Conservation (phyloP, 2,113 vertebrate genomes). For the Clarias macrocephalus region DNA sequence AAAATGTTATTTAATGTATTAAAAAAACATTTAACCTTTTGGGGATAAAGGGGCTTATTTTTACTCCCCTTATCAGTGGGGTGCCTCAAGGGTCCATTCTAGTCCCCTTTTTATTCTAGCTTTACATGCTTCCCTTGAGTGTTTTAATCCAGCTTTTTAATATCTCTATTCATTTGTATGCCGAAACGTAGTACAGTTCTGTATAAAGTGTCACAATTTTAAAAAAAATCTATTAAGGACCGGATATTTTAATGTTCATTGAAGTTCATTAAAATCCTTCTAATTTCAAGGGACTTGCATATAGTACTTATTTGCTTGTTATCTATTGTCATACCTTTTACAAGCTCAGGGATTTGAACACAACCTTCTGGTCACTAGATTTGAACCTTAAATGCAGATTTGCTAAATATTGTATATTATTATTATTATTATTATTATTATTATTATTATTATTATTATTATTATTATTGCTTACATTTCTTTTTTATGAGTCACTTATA, state of each 20-base stretch:
- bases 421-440: too few species aligned
- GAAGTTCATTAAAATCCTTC: neutral
- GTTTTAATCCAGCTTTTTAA: neutral
- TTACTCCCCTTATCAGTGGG: neutral
- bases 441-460: too few species aligned
- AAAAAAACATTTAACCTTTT: neutral
- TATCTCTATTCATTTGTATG: neutral
- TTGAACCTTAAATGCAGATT: neutral
- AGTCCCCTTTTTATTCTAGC: neutral
- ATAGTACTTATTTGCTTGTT: neutral
- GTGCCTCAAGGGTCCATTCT: constrained; percentile 9
- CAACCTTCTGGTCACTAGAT: neutral
- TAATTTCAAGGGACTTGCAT: neutral
- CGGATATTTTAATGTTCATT: neutral
- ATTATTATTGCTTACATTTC: neutral
- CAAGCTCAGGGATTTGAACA: neutral
- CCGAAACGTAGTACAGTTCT: neutral
- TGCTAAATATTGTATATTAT: neutral
- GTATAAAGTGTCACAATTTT: neutral
- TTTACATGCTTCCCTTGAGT: neutral
- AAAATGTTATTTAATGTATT: neutral
- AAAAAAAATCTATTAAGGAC: neutral
- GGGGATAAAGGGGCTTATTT: neutral
- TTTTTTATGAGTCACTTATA: neutral
- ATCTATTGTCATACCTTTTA: neutral